Base-by-base conservation (phyloP, 2,797 vertebrate species). In the Orientallactaga sibirica region DNA sequence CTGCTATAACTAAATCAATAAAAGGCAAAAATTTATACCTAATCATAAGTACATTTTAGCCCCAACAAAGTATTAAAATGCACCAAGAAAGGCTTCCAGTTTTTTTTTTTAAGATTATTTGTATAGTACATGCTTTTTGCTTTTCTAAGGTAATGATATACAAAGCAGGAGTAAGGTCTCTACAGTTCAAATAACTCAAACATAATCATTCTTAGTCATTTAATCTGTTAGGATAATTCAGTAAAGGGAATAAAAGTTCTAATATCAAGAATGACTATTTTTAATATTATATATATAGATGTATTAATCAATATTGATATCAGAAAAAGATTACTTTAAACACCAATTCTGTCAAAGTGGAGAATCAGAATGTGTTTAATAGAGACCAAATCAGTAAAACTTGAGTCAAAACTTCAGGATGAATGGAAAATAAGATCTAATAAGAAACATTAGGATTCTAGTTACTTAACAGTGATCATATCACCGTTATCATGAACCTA, bases 61-160 rank as follows among this genome's bases (percentile, higher is more conserved):
- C 12, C 48, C 70, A 22, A 92, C 41, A 73, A 83, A 80, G 0
- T 77, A 7, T 93, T 84, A 37, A 94, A 87, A 90, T 83, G 79
- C 37, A 81, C 11, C 62, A 20, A 94, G 15, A 80, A 41, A 86
- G 89, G 8, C 48, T 48, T 48, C 10, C 48, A 48, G 48, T 6
- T 48, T 48, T 48, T 48, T 48, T 48, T 48, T 9, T 48, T 1
- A 48, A 48, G 10, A 48, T 48, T 48, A 33, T 67, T 88, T 27
- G 2, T 18, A 62, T 62, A 4, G 0, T 67, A 41, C 3, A 68
- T 68, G 8, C 24, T 11, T 75, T 86, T 80, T 77, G 3, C 76
- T 61, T 77, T 52, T 86, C 8, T 58, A 85, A 75, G 67, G 5
- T 25, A 43, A 88, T 67, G 37, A 33, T 82, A 48, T n/a, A 79